Evolutionary conservation across 2,797 vertebrate genomes (phyloP).

Genomic region (Glossophaga mutica): DNA sequence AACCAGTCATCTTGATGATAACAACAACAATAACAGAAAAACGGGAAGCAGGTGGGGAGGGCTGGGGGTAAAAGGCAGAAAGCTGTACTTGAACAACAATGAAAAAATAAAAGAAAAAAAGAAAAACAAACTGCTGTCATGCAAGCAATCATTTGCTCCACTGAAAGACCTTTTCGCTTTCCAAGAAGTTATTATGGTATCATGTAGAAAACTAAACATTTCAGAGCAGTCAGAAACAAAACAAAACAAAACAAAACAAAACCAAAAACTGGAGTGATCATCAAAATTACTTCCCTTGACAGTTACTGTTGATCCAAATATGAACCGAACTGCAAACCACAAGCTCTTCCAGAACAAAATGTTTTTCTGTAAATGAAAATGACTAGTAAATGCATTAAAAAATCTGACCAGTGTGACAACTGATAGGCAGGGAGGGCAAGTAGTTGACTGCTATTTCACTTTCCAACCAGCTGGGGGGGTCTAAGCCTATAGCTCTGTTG

Average conservation of each 20-base stretch:
- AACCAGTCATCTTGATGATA: neutral
- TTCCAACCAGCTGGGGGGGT: neutral
- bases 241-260: too few relatives aligned
- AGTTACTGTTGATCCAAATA: constrained; percentile 28
- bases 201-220: constrained; percentile 5
- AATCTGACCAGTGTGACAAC: neutral
- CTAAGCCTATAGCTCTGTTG: neutral
- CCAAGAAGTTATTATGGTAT: neutral
- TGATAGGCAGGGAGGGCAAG: neutral
- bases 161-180: neutral
- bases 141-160: neutral
- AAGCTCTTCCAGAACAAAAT: constrained; percentile 20
- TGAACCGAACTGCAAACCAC: constrained; percentile 11
- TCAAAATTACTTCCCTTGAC: constrained; percentile 31
- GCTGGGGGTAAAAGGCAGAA: too few relatives aligned
- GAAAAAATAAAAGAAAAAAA: neutral
- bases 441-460: neutral
- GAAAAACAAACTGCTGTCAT: neutral
- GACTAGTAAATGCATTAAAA: neutral
- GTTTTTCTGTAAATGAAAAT: neutral
- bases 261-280: neutral
- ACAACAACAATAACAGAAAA: neutral
- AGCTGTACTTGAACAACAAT: too few relatives aligned
- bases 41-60: too few relatives aligned
- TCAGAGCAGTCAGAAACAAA: neutral